These are phyloP conservation scores for Carcharodon carcharias DNA, from an alignment of 2,797 vertebrate species.

Conservation along the genomic window DNA sequence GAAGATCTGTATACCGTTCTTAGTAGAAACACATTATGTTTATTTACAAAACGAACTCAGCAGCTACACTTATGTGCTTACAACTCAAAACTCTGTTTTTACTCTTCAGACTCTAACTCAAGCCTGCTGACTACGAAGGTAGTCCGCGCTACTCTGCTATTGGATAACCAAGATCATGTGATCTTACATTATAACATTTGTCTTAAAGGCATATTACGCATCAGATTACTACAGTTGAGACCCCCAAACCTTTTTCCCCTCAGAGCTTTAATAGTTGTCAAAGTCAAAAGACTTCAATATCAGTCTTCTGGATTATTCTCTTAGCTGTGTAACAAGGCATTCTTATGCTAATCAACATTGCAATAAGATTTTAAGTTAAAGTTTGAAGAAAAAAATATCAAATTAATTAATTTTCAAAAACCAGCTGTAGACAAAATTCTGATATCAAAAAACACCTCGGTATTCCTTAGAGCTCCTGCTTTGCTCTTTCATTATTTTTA, in stretches of 20 bases:
- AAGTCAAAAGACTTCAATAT: background rate
- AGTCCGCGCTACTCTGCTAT: no score
- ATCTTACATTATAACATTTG: no score
- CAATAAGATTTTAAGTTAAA: background rate
- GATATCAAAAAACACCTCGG: background rate
- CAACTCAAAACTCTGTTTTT: no score
- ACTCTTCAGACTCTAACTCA: no score
- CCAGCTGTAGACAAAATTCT: background rate
- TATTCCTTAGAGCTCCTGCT: background rate
- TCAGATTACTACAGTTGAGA: background rate
- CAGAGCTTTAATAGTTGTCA: conserved; percentile 12
- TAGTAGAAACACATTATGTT: no score
- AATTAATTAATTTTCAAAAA: background rate
- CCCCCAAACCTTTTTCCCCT: background rate
- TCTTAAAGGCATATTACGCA: no score
- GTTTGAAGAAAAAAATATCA: background rate
- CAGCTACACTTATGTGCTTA: no score
- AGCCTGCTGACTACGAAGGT: no score
- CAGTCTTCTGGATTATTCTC: background rate
- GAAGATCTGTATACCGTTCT: no score
- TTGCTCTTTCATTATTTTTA: background rate
- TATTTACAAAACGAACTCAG: no score
- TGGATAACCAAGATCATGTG: no score
- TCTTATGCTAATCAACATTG: background rate
- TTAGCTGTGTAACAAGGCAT: background rate